Conservation (phyloP, 1,140 invertebrate genomes). For the Cyphomyrmex costatus region DNA sequence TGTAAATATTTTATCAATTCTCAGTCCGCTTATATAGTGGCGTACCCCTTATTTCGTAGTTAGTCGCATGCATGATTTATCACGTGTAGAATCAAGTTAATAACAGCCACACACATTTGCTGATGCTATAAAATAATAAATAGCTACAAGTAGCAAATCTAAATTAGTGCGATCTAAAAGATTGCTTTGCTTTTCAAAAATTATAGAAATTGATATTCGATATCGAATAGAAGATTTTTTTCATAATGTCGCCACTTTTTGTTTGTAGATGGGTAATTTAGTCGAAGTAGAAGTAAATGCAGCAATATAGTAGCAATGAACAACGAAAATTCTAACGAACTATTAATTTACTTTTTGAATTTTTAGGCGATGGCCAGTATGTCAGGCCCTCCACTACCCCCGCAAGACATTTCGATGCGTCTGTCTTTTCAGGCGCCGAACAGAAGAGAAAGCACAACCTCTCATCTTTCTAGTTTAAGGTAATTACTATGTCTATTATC, state of each 20-base stretch:
- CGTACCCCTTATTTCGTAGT: conserved; percentile 64
- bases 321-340: not conserved
- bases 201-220: not conserved
- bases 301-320: not conserved
- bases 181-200: not conserved
- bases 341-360: not conserved
- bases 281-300: conserved; percentile 54
- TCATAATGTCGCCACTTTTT: not conserved
- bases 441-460: conserved; percentile 89
- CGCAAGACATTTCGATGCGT: conserved; percentile 76
- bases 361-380: conserved; percentile 90
- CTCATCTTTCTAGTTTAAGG: conserved; percentile 85
- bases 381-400: conserved; percentile 83
- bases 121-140: not conserved
- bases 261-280: conserved; percentile 43
- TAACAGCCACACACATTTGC: not conserved
- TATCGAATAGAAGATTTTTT: not conserved
- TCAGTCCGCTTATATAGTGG: conserved; percentile 60
- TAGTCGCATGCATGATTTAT: conserved; percentile 64
- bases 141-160: not conserved
- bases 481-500: conserved; percentile 54
- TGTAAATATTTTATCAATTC: conserved; percentile 91
- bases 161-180: not conserved
- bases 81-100: not conserved
- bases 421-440: conserved; percentile 81